Base-by-base conservation (phyloP, 2,888 invertebrate species). In the Syritta pipiens region DNA sequence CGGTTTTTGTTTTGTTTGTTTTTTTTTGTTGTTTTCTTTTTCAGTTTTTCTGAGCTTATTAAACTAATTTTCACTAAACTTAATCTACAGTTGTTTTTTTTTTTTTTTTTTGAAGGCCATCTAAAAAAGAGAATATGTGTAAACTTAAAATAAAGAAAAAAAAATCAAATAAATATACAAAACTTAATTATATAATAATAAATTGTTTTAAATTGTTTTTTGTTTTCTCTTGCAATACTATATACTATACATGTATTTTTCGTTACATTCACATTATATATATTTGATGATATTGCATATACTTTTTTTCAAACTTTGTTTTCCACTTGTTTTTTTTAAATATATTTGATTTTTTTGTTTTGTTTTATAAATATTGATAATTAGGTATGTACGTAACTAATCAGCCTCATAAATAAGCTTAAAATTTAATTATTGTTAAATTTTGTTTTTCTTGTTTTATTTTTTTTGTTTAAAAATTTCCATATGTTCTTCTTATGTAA, bases 371-470 rank as follows among this genome's bases (percentile, higher is more conserved):
- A 72, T 79, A 75, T 81, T 81, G 75, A 81, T 81, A 81, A 81
- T 81, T 75, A 69, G 57, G 75, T 72, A 67, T 71, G 62, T 77
- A 81, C 81, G 81, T 81, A 79, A 82, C 81, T 84, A 82, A 83
- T 84, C 83, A 84, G 83, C 83, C 83, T 84, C 83, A 84, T 84
- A 82, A 82, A 82, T 82, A 83, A 81, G 82, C 82, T 83, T 83
- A 83, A 81, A 81, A 62, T 82, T 6, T 81, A 81, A 79, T 83
- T 82, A 82, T 71, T 82, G 81, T 82, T 76, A 65, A 62, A 51
- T 75, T 69, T 40, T 57, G 49, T 55, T 44, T 55, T 63, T 59
- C 49, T 44, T 40, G 28, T 44, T 1, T 62, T 24, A 5, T 22
- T 6, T 5, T 7, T 42, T 1, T 28, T 22, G 28, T 42, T 59